A percentile compares a stretch with the other conserved stretches of the same genome.
Conservation (phyloP, 2,113 vertebrate genomes). For the Melanocharis versteri region DNA sequence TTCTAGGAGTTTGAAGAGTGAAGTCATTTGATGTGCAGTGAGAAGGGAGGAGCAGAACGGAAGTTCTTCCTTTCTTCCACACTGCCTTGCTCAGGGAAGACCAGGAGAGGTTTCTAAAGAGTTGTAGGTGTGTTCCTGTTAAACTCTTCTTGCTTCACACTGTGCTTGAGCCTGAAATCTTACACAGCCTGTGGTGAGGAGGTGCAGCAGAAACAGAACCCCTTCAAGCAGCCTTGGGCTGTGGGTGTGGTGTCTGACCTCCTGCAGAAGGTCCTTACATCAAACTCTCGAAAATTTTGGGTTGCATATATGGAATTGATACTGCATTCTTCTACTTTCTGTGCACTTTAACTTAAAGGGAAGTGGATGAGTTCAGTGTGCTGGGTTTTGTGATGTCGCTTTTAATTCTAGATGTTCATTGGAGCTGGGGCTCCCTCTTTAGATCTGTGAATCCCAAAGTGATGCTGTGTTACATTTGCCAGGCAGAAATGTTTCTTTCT, state of each 20-base stretch:
- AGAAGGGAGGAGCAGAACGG: not conserved
- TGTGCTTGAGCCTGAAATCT: not conserved
- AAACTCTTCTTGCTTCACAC: not conserved
- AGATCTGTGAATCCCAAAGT: not conserved
- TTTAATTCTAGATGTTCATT: not conserved
- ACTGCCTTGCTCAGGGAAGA: not conserved
- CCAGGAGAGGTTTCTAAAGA: not conserved
- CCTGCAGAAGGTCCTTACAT: not conserved
- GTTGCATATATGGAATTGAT: rapidly evolving
- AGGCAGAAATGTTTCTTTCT: not conserved
- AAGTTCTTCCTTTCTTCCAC: not conserved
- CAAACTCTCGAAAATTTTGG: not conserved
- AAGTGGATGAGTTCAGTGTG: not conserved
- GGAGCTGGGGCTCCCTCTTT: not conserved
- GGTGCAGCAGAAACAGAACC: not conserved
- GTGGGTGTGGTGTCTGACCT: not conserved
- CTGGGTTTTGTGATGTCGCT: not conserved
- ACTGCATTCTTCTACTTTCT: not conserved
- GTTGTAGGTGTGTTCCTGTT: not conserved
- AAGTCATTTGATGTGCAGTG: not conserved
- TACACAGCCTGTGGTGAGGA: rapidly evolving
- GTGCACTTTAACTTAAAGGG: not conserved
- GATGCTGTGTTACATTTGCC: rapidly evolving
- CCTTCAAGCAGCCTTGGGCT: not conserved
- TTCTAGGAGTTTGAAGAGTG: not conserved